Evolutionary conservation across 2,888 invertebrate genomes (phyloP), one percentile per base, ranked within the genome.

Genomic region (Trichacis sp.): DNA sequence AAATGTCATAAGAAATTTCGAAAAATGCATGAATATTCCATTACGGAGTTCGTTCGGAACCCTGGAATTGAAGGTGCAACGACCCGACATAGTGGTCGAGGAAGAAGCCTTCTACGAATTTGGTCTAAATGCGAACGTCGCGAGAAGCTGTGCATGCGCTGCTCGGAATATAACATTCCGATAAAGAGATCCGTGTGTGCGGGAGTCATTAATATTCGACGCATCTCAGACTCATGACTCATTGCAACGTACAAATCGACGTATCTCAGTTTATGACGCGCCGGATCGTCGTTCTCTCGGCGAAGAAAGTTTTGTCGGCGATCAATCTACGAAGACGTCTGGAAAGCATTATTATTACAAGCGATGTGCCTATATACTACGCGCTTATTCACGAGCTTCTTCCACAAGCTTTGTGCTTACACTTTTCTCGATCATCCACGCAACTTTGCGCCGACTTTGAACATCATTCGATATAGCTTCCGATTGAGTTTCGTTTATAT

Each of bases 161-260:
- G 30, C 5, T 46, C 15, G 30, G 9, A 29, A 12, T 49, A 36
- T 15, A 36, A n/a, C 49, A 30, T n/a, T n/a, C n/a, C n/a, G n/a
- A n/a, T n/a, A n/a, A n/a, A n/a, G n/a, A 33, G 11, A 8, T 17
- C 11, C 36, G 33, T 19, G 18, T 36, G 45, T 14, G 49, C 15
- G 9, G 2, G 19, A 24, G 19, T 36, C 49, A 19, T 49, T 49
- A 49, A 49, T 49, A 49, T 49, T 72, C 69, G 69, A 66, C 60
- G 65, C 58, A 58, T 63, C 64, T 61, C 51, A 52, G 43, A 53
- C 51, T 51, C 67, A 56, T 69, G 70, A 70, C 58, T 71, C 71
- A 71, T 57, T 54, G 54, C 51, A 47, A 46, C 24, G 54, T 47
- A 48, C 15, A 9, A 54, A 46, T 56, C 56, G 45, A 24, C 4